Evolutionary conservation across 2,113 vertebrate species (phyloP).

Genomic region (Platysternon megacephalum): DNA sequence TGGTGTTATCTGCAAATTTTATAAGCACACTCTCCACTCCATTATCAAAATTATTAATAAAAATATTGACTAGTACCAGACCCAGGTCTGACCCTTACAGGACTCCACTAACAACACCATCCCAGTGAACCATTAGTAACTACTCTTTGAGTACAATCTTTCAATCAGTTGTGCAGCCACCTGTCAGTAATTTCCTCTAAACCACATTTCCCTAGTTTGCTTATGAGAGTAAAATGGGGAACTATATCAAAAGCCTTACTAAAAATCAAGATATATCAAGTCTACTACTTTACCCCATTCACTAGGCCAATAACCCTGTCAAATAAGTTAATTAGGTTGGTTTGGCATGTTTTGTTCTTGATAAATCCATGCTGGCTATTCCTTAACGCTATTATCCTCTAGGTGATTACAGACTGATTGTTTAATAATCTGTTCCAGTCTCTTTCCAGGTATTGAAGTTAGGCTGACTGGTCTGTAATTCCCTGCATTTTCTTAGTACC

Average conservation of each 20-base stretch:
- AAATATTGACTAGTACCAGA: not conserved
- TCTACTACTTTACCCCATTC: not conserved
- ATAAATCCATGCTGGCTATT: not conserved
- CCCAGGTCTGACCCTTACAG: not conserved
- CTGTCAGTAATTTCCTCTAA: not conserved
- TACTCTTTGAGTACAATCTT: not conserved
- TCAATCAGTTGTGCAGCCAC: not conserved
- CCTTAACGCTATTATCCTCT: not conserved
- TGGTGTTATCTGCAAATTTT: not conserved
- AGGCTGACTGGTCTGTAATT: not conserved
- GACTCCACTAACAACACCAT: too few species aligned
- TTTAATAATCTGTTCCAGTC: not conserved
- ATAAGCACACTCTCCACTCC: not conserved
- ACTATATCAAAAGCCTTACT: not conserved
- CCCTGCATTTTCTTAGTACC: too few species aligned
- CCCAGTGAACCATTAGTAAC: not conserved
- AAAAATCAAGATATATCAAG: not conserved
- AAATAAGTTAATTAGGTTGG: not conserved
- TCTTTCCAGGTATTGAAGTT: not conserved
- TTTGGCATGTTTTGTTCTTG: not conserved
- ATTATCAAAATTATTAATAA: not conserved
- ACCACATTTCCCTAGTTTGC: not conserved
- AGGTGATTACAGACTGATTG: not conserved
- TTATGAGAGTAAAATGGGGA: not conserved
- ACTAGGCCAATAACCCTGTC: not conserved